These are phyloP conservation scores for Melozone crissalis DNA, from an alignment of 2,113 vertebrate genomes.

Conservation along the genomic window DNA sequence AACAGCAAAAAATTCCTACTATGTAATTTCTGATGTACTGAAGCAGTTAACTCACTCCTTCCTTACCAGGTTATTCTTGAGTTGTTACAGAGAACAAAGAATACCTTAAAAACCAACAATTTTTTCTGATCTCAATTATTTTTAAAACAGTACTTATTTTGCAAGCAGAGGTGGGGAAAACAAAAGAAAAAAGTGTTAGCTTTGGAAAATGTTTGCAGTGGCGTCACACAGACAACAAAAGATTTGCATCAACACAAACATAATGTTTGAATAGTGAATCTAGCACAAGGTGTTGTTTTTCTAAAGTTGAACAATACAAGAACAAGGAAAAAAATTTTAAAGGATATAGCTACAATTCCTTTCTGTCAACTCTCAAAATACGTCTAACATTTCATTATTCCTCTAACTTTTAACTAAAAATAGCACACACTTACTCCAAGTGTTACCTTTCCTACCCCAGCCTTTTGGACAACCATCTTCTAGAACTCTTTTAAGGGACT, in stretches of 20 bases:
- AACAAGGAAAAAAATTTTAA: accelerated
- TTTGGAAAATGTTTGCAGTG: neutral
- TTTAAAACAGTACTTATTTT: neutral
- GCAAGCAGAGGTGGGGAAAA: neutral
- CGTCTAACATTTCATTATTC: neutral
- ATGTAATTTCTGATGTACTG: neutral
- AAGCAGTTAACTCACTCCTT: neutral
- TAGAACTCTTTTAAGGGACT: neutral
- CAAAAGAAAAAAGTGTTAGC: neutral
- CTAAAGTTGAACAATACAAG: neutral
- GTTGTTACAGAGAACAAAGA: neutral
- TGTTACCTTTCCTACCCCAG: neutral
- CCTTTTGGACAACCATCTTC: neutral
- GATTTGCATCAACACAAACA: neutral
- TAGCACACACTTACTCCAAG: neutral
- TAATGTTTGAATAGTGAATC: neutral
- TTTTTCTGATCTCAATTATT: neutral
- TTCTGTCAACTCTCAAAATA: neutral
- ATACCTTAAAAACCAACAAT: neutral
- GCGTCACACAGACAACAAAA: neutral
- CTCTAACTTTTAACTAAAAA: neutral
- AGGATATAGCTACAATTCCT: neutral
- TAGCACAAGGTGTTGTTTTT: neutral
- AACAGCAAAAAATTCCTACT: neutral
- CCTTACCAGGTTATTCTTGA: neutral